Conservation (phyloP, 1,140 invertebrate genomes). For the Vollenhovia emeryi region DNA sequence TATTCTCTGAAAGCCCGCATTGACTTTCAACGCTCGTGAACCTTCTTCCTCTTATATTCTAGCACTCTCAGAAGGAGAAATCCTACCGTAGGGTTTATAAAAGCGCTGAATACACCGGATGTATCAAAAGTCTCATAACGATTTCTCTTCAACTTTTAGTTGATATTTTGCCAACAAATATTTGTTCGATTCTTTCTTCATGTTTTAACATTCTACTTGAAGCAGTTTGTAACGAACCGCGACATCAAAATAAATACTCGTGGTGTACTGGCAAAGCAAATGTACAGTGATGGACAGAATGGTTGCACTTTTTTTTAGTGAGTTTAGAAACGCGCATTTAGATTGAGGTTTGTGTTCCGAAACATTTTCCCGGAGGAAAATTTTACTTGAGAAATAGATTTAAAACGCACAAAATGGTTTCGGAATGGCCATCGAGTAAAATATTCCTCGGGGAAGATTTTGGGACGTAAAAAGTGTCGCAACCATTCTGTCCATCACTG, state of each 20-base stretch:
- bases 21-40: slow-evolving; percentile 64
- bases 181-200: not conserved
- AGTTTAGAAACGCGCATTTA: too few species aligned
- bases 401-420: too few species aligned
- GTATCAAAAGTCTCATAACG: slow-evolving; percentile 9
- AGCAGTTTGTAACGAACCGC: not conserved
- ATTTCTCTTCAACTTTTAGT: not conserved
- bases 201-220: not conserved
- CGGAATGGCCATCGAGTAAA: too few species aligned
- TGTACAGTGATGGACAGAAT: too few species aligned
- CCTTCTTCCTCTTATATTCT: slow-evolving; percentile 39
- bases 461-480: too few species aligned
- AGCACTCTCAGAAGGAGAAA: slow-evolving; percentile 6
- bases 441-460: too few species aligned
- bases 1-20: slow-evolving; percentile 53
- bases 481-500: too few species aligned
- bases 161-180: slow-evolving; percentile 9
- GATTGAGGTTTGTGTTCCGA: too few species aligned
- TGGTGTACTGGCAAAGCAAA: not conserved
- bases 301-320: too few species aligned
- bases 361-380: too few species aligned
- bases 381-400: too few species aligned
- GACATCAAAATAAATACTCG: not conserved
- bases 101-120: slow-evolving; percentile 6
- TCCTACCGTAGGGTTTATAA: slow-evolving; percentile 38